phyloP scores from a whole-genome alignment of 2,888 invertebrate species.

The Chloromyia formosa region DNA sequence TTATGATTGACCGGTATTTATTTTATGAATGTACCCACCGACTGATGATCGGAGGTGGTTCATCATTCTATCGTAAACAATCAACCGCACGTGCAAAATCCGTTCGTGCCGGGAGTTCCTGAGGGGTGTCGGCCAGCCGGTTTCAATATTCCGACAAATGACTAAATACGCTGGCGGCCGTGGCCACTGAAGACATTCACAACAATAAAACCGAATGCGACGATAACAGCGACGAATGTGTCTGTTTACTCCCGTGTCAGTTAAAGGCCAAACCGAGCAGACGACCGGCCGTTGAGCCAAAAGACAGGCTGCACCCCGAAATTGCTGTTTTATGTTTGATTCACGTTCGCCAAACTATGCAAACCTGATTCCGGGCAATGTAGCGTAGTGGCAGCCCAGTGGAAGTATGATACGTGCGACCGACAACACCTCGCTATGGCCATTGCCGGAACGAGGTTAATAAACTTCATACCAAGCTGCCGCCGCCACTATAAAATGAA shows the following conservation, averaged over 20 bases:
- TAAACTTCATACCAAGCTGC: conserved; percentile 14
- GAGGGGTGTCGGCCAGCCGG: conserved; percentile 13
- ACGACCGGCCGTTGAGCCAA: neutral
- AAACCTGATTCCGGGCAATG: conserved; percentile 20
- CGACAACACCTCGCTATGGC: conserved; percentile 1
- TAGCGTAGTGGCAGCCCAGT: neutral
- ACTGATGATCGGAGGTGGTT: too few relatives aligned
- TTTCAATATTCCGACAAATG: too few relatives aligned
- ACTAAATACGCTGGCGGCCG: too few relatives aligned
- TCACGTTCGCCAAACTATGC: conserved; percentile 11
- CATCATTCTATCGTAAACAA: too few relatives aligned
- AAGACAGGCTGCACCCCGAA: neutral
- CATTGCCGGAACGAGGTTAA: conserved; percentile 38
- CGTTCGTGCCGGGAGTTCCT: neutral
- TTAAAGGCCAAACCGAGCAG: neutral
- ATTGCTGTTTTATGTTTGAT: neutral
- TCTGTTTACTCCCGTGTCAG: conserved; percentile 21
- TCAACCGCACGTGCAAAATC: conserved; percentile 1
- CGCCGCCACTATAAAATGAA: neutral
- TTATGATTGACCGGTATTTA: too few relatives aligned
- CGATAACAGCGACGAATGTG: neutral
- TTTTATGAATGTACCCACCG: too few relatives aligned
- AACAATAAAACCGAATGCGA: conserved; percentile 15
- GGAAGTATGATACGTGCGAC: neutral
- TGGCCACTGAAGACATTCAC: neutral